These are phyloP conservation scores for Actinia tenebrosa DNA, from an alignment of 64 coral and sea anemone species.

Conservation along the genomic window DNA sequence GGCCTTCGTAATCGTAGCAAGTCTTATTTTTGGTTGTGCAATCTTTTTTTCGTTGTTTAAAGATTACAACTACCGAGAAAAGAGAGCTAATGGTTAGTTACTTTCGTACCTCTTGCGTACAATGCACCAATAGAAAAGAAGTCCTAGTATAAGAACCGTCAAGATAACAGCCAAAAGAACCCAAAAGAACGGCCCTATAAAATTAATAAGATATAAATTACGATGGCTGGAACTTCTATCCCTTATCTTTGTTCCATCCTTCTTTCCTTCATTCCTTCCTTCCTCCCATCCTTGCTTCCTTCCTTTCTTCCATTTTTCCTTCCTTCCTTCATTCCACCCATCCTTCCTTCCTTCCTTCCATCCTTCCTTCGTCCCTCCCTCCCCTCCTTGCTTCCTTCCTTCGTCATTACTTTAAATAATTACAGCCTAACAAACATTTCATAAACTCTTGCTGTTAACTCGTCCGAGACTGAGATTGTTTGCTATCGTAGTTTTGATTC, in stretches of 20 bases:
- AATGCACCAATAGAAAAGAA: constrained; percentile 18
- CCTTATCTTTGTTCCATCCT: too few relatives aligned
- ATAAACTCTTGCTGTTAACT: too few relatives aligned
- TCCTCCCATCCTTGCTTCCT: too few relatives aligned
- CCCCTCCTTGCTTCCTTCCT: background rate
- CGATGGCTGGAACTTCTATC: too few relatives aligned
- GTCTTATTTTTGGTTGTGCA: too few relatives aligned
- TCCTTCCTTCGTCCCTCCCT: too few relatives aligned
- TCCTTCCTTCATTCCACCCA: background rate
- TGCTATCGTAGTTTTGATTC: too few relatives aligned
- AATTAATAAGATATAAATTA: background rate
- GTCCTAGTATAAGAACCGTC: background rate
- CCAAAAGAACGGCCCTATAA: constrained; percentile 28
- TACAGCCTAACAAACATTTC: too few relatives aligned
- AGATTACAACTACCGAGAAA: background rate
- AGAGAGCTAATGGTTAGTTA: background rate
- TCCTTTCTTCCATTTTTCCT: background rate
- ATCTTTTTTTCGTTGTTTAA: background rate
- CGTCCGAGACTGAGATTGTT: too few relatives aligned
- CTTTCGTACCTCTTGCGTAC: background rate
- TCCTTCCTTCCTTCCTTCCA: too few relatives aligned
- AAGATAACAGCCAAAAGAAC: constrained; percentile 8
- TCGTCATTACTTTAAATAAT: background rate
- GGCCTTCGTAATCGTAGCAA: too few relatives aligned
- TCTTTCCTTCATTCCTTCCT: too few relatives aligned